Evolutionary conservation across 1,140 invertebrate species (phyloP).

Genomic region (Microplitis demolitor): DNA sequence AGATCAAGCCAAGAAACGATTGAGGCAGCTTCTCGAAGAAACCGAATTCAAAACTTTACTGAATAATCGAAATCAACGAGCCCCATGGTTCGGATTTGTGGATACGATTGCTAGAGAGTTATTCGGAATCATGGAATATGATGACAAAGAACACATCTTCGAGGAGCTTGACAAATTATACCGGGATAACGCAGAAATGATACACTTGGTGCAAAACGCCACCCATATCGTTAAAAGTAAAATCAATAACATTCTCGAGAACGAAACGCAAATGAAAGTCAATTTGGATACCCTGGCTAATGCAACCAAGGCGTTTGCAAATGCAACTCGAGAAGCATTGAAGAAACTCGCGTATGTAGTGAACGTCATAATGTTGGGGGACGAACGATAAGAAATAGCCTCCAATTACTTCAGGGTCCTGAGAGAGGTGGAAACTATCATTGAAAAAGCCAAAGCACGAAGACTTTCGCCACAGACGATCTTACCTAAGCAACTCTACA

Average conservation of each 20-base stretch:
- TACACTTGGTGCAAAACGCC: not conserved
- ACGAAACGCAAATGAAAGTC: no score
- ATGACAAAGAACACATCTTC: not conserved
- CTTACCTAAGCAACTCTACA: no score
- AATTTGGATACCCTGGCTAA: no score
- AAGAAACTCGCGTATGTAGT: no score
- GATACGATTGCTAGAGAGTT: not conserved
- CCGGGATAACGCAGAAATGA: not conserved
- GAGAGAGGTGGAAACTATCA: no score
- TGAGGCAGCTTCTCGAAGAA: not conserved
- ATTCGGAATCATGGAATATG: constrained; percentile 4
- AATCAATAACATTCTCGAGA: not conserved
- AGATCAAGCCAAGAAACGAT: not conserved
- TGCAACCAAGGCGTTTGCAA: no score
- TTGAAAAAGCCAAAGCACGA: no score
- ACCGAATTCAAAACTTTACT: not conserved
- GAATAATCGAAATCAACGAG: not conserved
- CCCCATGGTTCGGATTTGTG: not conserved
- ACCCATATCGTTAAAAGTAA: not conserved
- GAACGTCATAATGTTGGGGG: no score
- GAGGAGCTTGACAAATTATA: not conserved
- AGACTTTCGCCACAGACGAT: no score
- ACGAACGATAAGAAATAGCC: no score
- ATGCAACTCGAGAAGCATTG: no score
- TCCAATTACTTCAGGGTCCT: no score